phyloP scores from a whole-genome alignment of 2,888 invertebrate genomes.

The Nomada lathburiana region DNA sequence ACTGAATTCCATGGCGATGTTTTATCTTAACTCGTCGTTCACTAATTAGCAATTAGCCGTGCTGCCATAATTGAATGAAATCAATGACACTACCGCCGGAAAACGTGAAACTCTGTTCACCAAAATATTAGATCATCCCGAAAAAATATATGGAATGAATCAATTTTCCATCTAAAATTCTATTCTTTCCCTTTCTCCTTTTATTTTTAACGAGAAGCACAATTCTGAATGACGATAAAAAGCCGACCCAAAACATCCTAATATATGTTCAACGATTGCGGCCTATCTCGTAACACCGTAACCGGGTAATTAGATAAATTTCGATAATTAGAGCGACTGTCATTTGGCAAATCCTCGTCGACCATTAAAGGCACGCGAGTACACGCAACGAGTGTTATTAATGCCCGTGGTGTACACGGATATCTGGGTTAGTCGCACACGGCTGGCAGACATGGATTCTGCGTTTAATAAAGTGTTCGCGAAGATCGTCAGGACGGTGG shows the following conservation, averaged over 20 bases:
- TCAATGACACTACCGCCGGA: too few relatives aligned
- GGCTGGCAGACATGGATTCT: constrained; percentile 35
- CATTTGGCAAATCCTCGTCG: constrained; percentile 53
- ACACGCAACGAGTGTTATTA: constrained; percentile 35
- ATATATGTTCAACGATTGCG: constrained; percentile 10
- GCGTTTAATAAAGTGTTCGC: constrained; percentile 59
- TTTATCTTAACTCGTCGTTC: neutral
- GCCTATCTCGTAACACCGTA: neutral
- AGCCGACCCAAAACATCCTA: neutral
- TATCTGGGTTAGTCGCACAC: constrained; percentile 54
- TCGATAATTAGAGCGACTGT: constrained; percentile 53
- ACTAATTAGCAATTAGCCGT: too few relatives aligned
- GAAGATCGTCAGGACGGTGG: neutral
- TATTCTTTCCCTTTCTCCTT: too few relatives aligned
- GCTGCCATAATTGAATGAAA: too few relatives aligned
- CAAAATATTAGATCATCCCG: too few relatives aligned
- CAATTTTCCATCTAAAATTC: too few relatives aligned
- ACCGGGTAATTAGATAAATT: constrained; percentile 62
- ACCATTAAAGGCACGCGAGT: constrained; percentile 48
- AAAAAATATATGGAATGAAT: too few relatives aligned
- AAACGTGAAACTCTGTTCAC: too few relatives aligned
- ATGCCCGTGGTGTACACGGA: constrained; percentile 26
- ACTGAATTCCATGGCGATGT: neutral
- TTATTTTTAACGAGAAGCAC: too few relatives aligned
- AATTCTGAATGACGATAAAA: neutral